A percentile compares a stretch with the other conserved stretches of the same genome.
phyloP scores from a whole-genome alignment of 2,113 vertebrate genomes.

The Thryonomys swinderianus region DNA sequence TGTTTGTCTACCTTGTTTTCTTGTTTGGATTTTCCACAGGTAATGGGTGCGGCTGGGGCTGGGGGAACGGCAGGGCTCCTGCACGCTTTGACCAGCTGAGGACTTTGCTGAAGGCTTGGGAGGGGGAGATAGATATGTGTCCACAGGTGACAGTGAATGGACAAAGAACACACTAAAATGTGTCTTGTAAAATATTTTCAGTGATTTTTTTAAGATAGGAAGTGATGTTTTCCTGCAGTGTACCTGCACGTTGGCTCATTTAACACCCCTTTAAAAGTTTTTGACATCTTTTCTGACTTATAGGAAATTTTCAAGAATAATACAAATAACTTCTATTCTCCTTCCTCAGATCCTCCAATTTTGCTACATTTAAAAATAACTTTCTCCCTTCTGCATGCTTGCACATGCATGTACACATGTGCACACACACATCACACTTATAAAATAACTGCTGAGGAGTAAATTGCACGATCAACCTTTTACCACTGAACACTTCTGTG shows the following conservation, averaged over 20 bases:
- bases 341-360: not conserved
- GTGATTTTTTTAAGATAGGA: not conserved
- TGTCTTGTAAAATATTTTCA: not conserved
- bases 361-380: not conserved
- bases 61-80: not conserved
- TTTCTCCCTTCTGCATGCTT: not conserved
- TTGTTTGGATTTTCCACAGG: slow-evolving; percentile 98
- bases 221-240: not conserved
- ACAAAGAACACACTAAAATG: not conserved
- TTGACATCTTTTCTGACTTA: slow-evolving; percentile 30
- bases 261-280: not conserved
- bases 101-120: not conserved
- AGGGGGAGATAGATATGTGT: not conserved
- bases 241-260: not conserved
- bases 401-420: not conserved
- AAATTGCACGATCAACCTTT: not conserved
- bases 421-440: not conserved
- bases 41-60: slow-evolving; percentile 76
- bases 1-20: slow-evolving; percentile 95
- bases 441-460: not conserved
- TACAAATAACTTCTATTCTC: not conserved
- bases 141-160: not conserved
- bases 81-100: not conserved
- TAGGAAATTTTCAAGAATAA: not conserved
- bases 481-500: not conserved